A percentile compares a stretch with the other conserved stretches of the same genome.
These are phyloP conservation scores for Sphaerophoria rueppellii DNA, from an alignment of 2,888 invertebrate genomes.

Conservation along the genomic window DNA sequence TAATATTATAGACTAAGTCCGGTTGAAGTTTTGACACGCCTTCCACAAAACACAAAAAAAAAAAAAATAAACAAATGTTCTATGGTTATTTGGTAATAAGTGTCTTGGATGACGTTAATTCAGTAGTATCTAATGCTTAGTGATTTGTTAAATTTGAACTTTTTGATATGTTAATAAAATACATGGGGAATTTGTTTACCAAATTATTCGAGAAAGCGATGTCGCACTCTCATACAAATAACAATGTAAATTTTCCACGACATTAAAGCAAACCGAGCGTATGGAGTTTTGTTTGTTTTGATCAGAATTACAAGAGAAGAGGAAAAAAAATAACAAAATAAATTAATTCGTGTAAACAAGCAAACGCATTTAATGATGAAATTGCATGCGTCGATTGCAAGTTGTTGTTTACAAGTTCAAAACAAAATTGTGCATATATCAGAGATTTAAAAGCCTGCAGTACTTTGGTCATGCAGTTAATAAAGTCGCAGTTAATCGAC, in stretches of 20 bases:
- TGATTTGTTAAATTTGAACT: not conserved
- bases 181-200: no score
- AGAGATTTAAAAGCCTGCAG: not conserved
- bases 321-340: not conserved
- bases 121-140: not conserved
- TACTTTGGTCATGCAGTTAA: not conserved
- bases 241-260: not conserved
- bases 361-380: conserved; percentile 38
- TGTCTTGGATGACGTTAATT: not conserved
- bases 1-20: conserved; percentile 21
- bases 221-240: no score
- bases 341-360: conserved; percentile 1
- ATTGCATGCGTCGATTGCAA: conserved; percentile 37
- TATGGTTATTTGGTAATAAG: conserved; percentile 1
- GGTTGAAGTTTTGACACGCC: conserved; percentile 43
- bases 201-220: no score
- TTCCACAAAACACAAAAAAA: not conserved
- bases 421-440: conserved; percentile 5
- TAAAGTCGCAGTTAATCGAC: no score
- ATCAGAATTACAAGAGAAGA: not conserved
- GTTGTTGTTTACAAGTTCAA: conserved; percentile 45
- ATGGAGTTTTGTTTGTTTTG: not conserved
- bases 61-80: not conserved
- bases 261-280: not conserved
- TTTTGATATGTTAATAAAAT: no score